Percentiles rank a stretch among this genome's conserved stretches.
Conservation (phyloP, 2,797 vertebrate species). For the Sardinella longiceps region DNA sequence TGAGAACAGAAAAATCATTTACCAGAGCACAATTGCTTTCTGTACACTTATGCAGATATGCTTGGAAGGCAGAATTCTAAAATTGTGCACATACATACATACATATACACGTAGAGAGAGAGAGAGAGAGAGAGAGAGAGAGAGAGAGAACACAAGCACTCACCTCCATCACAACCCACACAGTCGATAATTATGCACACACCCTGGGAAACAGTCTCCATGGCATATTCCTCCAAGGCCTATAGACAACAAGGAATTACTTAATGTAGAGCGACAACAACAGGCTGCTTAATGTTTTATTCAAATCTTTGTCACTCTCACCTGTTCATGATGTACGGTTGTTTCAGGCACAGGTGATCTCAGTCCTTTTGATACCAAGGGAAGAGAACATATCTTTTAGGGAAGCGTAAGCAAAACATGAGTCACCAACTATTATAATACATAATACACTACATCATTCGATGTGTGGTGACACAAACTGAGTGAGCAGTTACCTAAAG, state of each 20-base stretch:
- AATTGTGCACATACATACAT: slow-evolving; percentile 4
- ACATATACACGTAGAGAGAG: background rate
- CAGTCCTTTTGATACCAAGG: background rate
- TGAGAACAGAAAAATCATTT: slow-evolving; percentile 15
- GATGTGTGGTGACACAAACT: background rate
- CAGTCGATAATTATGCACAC: slow-evolving; percentile 92
- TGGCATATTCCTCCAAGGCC: slow-evolving; percentile 72
- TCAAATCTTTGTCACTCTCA: background rate
- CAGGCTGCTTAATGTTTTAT: background rate
- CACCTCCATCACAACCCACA: slow-evolving; percentile 86
- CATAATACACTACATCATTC: background rate
- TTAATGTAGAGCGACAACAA: background rate
- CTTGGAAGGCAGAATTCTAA: slow-evolving; percentile 64
- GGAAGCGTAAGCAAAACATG: background rate
- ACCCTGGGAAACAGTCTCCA: slow-evolving; percentile 77
- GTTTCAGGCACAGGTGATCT: slow-evolving; percentile 47
- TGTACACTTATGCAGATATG: slow-evolving; percentile 9
- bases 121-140: background rate
- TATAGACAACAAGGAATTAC: too few relatives aligned
- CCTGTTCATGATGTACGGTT: slow-evolving; percentile 31
- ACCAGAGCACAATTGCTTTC: slow-evolving; percentile 19
- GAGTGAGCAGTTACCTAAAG: background rate
- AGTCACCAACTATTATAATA: background rate
- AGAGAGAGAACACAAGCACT: slow-evolving; percentile 51
- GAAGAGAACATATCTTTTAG: background rate